Evolutionary conservation across 2,797 vertebrate genomes (phyloP), one percentile per base, ranked within the genome.

Genomic region (Danio choprae): DNA sequence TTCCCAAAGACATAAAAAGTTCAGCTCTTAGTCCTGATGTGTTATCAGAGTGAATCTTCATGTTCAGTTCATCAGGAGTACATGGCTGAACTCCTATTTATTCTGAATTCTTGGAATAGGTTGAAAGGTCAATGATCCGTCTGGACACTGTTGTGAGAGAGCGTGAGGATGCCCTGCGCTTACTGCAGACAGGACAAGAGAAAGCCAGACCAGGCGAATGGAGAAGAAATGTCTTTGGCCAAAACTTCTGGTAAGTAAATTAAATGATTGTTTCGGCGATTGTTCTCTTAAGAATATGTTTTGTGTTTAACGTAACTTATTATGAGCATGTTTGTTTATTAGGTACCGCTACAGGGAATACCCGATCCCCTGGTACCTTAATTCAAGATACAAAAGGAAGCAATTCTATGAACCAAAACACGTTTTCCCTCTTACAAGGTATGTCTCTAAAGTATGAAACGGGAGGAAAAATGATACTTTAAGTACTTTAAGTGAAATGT

Each of bases 121-220:
- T 99, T 64, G 83, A 95, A 64, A 88, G 94, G 0, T 98, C 97
- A 0, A 96, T 99, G 93, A 88, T 88, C 77, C 94, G 95, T 68
- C 88, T 99, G 81, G 96, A 99, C 70, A 88, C 89, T 0, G 92
- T 98, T 81, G 95, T 97, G 69, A 90, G 74, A n/a, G 98, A 99
- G 90, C 93, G 98, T 83, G 97, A 98, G 89, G 90, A 91, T 51
- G 94, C 96, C 0, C 85, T 99, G 56, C 94, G 98, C 56, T 92
- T 98, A 88, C 89, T 99, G 86, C 97, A 99, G 85, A 99, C 96
- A 0, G 98, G 98, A 60, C 96, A 97, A 81, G 95, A 98, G 88
- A 95, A 91, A n/a, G 90, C 89, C 22, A 90, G 92, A 60, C 98
- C 98, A 0, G 98, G 97, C 40, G 95, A 91, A 79, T 98, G 96